Base-by-base conservation (phyloP, 2,113 vertebrate species). In the Ailuropoda melanoleuca region DNA sequence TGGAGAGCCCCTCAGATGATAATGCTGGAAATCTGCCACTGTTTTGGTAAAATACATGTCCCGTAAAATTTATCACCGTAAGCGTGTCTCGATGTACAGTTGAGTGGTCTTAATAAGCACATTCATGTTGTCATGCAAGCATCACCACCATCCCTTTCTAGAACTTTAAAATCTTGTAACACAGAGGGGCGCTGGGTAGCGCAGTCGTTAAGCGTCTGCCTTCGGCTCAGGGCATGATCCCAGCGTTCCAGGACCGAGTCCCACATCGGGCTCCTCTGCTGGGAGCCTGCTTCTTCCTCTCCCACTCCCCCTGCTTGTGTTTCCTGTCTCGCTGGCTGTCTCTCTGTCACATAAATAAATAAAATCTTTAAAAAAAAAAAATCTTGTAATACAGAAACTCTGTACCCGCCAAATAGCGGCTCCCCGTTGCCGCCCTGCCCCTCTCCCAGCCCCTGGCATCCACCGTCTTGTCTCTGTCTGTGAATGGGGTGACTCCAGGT, bases 51-150 rank as follows among this genome's bases (percentile, higher is more conserved):
- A 82, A 56, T 14, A 48, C 29, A 29, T 8, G 10, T 34, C 19
- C 12, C n/a, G 11, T 26, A 70, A 19, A 60, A 5, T 24, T 3
- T 7, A 15, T 60, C 78, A 4, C 39, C 26, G 8, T 4, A 8
- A 78, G 26, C 17, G 7, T 37, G 56, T 89, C 39, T 72, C 2
- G 37, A 66, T 6, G 14, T 29, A 7, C 4, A 18, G 6, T 39
- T 68, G 39, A 46, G 53, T 26, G 81, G 39, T 29, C 0, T n/a
- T 56, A 46, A n/a, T 43, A 34, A 43, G 23, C 8, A 15, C 58
- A 29, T 34, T 37, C 17, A 3, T 8, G 0, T 4, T 19, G 1
- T 39, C 2, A 4, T 34, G 1, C 18, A 4, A 0, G 23, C 17
- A 1, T 4, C 11, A 0, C 39, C 4, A 17, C 8, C 12, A 37